Base-by-base conservation (phyloP, 2,113 vertebrate species). In the Aythya baeri region DNA sequence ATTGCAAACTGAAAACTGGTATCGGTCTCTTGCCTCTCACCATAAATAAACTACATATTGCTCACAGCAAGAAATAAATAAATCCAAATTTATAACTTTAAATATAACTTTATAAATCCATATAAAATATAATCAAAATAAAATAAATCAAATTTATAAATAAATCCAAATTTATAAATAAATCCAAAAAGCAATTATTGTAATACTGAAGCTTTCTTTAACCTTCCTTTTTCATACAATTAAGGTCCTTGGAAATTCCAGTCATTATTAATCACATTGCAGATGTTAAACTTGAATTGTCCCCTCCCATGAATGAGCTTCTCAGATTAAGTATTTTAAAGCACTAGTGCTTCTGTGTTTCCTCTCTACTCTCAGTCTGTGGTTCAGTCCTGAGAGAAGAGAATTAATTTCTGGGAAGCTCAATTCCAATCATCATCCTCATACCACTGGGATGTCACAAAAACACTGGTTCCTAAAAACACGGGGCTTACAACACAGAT, bases 191-290 rank as follows among this genome's bases (percentile, higher is more conserved):
- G 31, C 54, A 76, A 78, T 92, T 98, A 96, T 72, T 22, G 77
- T 72, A 76, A 91, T 91, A 89, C 27, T 76, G 65, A 91, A 75
- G n/a, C 23, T 66, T 87, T 75, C 36, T 55, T 67, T 41, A 89
- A 32, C 13, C 22, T 71, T 13, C 9, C 5, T 61, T 82, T 86
- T 80, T 62, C 44, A 36, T 14, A 46, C 70, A 86, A 95, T 96
- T 95, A 94, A 91, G 81, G 55, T 89, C 74, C 25, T 86, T 94
- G 94, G 88, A 97, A 96, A 95, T 52, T 4, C 91, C 55, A 93
- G 62, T 89, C 75, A 82, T 87, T 97, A 97, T 97, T 94, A 97
- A 94, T 96, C 97, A 92, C 73, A 71, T 89, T 93, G 78, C 77
- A 96, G 96, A 96, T 58, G 46, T 41, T 32, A 79, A 79, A 73